Conservation (phyloP, 1,140 invertebrate genomes). For the Drosophila sulfurigaster region DNA sequence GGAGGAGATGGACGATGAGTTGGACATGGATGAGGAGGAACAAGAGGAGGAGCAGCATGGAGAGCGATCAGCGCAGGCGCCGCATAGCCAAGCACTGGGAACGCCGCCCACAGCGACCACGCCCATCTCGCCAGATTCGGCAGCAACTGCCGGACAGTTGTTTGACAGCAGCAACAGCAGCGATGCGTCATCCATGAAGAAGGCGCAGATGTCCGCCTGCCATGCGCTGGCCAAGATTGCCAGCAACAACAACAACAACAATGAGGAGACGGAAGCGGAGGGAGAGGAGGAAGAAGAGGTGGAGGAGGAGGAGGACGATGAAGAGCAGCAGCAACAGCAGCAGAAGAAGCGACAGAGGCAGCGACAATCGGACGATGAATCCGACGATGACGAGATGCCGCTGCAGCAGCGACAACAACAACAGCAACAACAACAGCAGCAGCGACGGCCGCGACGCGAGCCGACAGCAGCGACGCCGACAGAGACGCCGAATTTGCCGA, state of each 20-base stretch:
- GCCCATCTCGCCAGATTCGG: slow-evolving; percentile 76
- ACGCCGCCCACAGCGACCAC: slow-evolving; percentile 77
- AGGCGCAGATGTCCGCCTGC: slow-evolving; percentile 76
- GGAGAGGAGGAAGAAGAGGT: slow-evolving; percentile 52
- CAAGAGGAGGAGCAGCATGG: slow-evolving; percentile 35
- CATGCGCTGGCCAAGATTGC: slow-evolving; percentile 76
- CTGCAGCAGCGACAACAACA: slow-evolving; percentile 58
- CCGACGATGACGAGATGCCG: slow-evolving; percentile 63
- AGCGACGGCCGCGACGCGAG: slow-evolving; percentile 27
- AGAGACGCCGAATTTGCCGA: slow-evolving; percentile 11
- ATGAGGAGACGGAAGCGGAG: slow-evolving; percentile 19
- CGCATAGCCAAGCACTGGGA: slow-evolving; percentile 68
- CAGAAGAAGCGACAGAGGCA: slow-evolving; percentile 8
- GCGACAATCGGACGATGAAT: slow-evolving; percentile 43
- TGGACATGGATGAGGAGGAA: slow-evolving; percentile 47
- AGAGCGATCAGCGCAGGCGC: slow-evolving; percentile 53
- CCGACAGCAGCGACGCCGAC: slow-evolving; percentile 22
- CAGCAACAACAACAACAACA: slow-evolving; percentile 32
- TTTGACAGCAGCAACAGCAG: slow-evolving; percentile 83
- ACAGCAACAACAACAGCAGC: slow-evolving; percentile 3
- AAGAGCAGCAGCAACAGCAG: slow-evolving; percentile 15
- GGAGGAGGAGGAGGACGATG: slow-evolving; percentile 37
- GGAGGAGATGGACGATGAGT: slow-evolving; percentile 26
- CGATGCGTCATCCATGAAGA: slow-evolving; percentile 77
- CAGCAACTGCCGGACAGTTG: slow-evolving; percentile 77